Percentiles rank a stretch among this genome's conserved stretches.
phyloP scores from a whole-genome alignment of 1,140 invertebrate genomes.

The Pygmarrhopalites habei region DNA sequence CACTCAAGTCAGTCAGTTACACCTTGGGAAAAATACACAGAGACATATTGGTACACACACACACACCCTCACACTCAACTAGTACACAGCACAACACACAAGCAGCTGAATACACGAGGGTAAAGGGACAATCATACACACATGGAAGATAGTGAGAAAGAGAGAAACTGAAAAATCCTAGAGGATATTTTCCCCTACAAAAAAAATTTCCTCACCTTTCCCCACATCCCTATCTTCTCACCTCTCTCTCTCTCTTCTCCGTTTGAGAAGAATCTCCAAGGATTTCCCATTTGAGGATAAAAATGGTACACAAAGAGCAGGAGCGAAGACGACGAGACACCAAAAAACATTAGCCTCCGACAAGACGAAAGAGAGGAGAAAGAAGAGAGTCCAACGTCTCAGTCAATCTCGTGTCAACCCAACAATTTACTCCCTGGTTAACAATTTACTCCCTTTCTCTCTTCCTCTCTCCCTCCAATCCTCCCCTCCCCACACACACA shows the following conservation, averaged over 20 bases:
- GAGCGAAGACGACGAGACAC: no score
- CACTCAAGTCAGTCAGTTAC: not conserved
- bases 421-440: slow-evolving; percentile 23
- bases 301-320: no score
- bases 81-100: no score
- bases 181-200: no score
- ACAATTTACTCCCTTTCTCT: slow-evolving; percentile 17
- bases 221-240: slow-evolving; percentile 12
- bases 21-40: not conserved
- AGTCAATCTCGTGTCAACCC: slow-evolving; percentile 32
- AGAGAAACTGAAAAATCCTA: no score
- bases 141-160: no score
- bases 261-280: slow-evolving; percentile 6
- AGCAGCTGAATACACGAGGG: no score
- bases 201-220: no score
- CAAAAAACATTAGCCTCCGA: no score
- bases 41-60: no score
- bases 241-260: slow-evolving; percentile 18
- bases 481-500: not conserved
- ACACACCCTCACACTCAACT: no score
- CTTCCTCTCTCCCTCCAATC: not conserved
- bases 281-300: slow-evolving; percentile 2
- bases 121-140: no score
- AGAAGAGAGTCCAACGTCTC: slow-evolving; percentile 22
- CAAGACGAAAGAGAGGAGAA: slow-evolving; percentile 12